Conservation (phyloP, 2,113 vertebrate species). For the Cyprinodon brontotheroides region DNA sequence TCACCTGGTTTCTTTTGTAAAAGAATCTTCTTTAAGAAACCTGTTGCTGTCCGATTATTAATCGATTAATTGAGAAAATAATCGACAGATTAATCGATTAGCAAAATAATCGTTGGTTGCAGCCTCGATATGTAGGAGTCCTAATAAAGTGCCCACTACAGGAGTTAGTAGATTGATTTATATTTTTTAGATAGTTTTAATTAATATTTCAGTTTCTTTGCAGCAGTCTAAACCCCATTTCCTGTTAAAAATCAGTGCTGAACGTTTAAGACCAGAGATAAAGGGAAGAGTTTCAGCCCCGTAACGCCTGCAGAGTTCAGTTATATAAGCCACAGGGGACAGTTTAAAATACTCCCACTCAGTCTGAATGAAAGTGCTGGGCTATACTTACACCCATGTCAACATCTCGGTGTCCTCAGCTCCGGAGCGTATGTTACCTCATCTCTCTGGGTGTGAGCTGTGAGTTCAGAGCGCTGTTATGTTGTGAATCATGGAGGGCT, state of each 20-base stretch:
- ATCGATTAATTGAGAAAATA: no score
- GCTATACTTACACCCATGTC: constrained; percentile 24
- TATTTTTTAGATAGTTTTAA: not conserved
- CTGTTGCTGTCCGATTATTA: no score
- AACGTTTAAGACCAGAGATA: not conserved
- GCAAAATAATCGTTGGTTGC: no score
- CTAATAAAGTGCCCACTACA: not conserved
- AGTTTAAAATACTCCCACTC: constrained; percentile 11
- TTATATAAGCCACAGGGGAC: constrained; percentile 17
- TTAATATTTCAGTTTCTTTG: no score
- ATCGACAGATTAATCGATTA: no score
- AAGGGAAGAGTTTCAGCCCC: not conserved
- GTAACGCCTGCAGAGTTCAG: constrained; percentile 25
- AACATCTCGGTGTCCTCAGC: constrained; percentile 4
- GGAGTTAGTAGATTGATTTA: not conserved
- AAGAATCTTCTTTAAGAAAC: no score
- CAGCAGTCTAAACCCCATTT: not conserved
- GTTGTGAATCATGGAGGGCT: constrained; percentile 18
- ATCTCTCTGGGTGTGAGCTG: not conserved
- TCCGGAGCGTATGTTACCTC: not conserved
- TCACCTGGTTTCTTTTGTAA: no score
- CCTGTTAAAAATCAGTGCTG: not conserved
- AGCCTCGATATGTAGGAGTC: not conserved
- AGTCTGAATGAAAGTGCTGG: constrained; percentile 20
- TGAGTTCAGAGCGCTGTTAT: constrained; percentile 1